Base-by-base conservation (phyloP, 2,888 invertebrate species). In the Synanthedon andrenaeformis region DNA sequence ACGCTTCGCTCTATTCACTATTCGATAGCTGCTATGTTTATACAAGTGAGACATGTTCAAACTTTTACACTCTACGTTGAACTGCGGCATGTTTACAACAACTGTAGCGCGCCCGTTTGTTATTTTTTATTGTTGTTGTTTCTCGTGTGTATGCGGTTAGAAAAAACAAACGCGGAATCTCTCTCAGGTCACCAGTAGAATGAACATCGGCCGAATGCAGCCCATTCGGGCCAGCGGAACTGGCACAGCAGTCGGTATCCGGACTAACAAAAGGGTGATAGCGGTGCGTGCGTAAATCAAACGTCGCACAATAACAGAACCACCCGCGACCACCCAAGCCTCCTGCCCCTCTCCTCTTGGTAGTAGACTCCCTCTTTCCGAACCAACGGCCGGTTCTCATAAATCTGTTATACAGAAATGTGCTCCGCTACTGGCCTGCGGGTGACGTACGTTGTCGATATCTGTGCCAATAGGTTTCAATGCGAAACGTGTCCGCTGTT, bases 231-330 rank as follows among this genome's bases (percentile, higher is more conserved):
- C 71, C 67, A 66, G 69, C 79, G 79, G 79, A 79, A 81, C 78
- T 76, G 76, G 80, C 76, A 81, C 80, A 81, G 77, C 79, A 82
- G 82, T 78, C 78, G 76, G 82, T 79, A 79, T 82, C 79, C 82
- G 77, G 73, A 71, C 77, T 76, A 83, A 86, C 86, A 86, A 85
- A 83, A 83, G 86, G 85, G 83, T 83, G 85, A 85, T 84, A 84
- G 83, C 84, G 79, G 80, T 82, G 74, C 81, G 81, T 85, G 82
- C 84, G 85, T 86, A 86, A 86, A 86, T 86, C 86, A 86, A 85
- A 83, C 82, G 82, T 82, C 82, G 82, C 74, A 86, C 84, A 86
- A 86, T 86, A 85, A 83, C 84, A 81, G 77, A 68, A 67, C 78
- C 83, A 72, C 79, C 81, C 79, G 73, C 72, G 65, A 64, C 63